Conservation (phyloP, 2,888 invertebrate genomes). For the Pediacus dermestoides region DNA sequence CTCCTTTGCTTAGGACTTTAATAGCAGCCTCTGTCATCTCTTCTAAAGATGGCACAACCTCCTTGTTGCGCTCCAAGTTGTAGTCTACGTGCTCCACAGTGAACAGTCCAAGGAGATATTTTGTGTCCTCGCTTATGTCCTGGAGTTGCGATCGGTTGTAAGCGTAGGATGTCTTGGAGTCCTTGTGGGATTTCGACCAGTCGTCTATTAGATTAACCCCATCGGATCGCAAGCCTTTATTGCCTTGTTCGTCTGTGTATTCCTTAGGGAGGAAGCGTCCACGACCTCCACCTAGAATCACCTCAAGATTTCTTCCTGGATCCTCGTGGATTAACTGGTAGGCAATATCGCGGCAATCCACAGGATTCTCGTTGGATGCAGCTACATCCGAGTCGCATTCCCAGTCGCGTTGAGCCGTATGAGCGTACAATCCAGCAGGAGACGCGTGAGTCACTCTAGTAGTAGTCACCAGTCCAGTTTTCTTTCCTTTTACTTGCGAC, state of each 20-base stretch:
- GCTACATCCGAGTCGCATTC: slow-evolving; percentile 62
- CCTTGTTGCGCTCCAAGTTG: slow-evolving; percentile 58
- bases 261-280: slow-evolving; percentile 61
- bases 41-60: slow-evolving; percentile 61
- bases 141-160: too few species aligned
- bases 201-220: too few species aligned
- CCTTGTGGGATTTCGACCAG: too few species aligned
- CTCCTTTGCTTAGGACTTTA: slow-evolving; percentile 46
- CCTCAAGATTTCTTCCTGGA: slow-evolving; percentile 66
- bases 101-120: slow-evolving; percentile 34
- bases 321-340: slow-evolving; percentile 62
- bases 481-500: slow-evolving; percentile 63
- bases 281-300: slow-evolving; percentile 72
- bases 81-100: slow-evolving; percentile 46
- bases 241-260: slow-evolving; percentile 49
- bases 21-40: slow-evolving; percentile 81
- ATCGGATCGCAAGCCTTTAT: slow-evolving; percentile 53
- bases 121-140: too few species aligned
- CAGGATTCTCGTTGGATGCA: slow-evolving; percentile 47
- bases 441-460: slow-evolving; percentile 75
- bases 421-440: slow-evolving; percentile 65
- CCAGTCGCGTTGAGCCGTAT: slow-evolving; percentile 66
- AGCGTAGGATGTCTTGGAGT: too few species aligned
- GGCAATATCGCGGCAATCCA: slow-evolving; percentile 64
- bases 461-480: slow-evolving; percentile 68